Evolutionary conservation across 2,888 invertebrate species (phyloP).

Genomic region (Microdon myrmicae): DNA sequence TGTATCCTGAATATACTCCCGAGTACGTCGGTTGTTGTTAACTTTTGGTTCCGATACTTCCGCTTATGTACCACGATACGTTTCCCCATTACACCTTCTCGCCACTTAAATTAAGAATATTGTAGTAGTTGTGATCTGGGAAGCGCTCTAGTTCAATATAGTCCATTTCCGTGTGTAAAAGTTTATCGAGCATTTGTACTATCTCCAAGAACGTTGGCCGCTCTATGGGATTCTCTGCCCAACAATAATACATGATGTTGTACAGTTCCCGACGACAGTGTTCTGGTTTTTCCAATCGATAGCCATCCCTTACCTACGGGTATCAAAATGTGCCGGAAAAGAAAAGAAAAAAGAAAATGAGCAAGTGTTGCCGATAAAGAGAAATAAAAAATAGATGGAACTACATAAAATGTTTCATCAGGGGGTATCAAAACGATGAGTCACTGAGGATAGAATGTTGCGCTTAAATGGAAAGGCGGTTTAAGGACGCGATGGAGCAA

Average conservation of each 20-base stretch:
- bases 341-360: constrained; percentile 16
- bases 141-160: constrained; percentile 92
- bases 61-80: constrained; percentile 1
- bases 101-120: constrained; percentile 84
- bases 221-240: constrained; percentile 86
- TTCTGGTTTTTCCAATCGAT: constrained; percentile 90
- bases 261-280: constrained; percentile 92
- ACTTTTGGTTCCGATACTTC: constrained; percentile 17
- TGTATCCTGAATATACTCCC: too few species aligned
- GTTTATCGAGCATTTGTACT: constrained; percentile 80
- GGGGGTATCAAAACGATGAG: too few species aligned
- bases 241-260: constrained; percentile 96
- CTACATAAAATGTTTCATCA: too few species aligned
- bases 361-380: constrained; percentile 9
- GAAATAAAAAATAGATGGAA: constrained; percentile 21
- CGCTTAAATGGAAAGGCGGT: too few species aligned
- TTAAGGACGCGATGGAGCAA: not conserved
- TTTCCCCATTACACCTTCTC: constrained; percentile 73
- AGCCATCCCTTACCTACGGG: constrained; percentile 84
- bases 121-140: constrained; percentile 92
- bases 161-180: constrained; percentile 89
- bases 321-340: constrained; percentile 35
- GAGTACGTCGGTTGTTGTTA: too few species aligned
- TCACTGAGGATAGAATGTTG: too few species aligned
- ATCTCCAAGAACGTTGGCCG: constrained; percentile 88